Evolutionary conservation across 2,113 vertebrate species (phyloP).

Genomic region (Lepus americanus): DNA sequence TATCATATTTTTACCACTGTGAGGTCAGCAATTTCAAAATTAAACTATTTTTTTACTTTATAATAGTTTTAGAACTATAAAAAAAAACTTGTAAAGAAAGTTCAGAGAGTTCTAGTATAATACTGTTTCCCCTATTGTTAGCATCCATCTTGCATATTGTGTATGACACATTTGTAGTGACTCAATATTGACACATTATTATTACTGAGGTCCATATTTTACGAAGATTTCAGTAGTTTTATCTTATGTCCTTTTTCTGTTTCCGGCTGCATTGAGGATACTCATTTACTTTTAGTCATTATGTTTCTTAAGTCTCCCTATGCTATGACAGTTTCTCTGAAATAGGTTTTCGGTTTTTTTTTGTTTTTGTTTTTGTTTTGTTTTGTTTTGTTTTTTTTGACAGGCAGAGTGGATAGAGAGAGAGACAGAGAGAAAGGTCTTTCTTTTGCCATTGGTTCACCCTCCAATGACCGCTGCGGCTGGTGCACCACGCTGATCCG

Average conservation of each 20-base stretch:
- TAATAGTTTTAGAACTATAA: background rate
- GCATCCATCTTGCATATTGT: background rate
- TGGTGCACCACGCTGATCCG: too few species aligned
- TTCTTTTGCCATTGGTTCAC: too few species aligned
- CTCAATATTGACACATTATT: background rate
- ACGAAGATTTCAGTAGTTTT: background rate
- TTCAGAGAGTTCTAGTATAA: background rate
- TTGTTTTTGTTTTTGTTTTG: background rate
- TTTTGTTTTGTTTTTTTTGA: background rate
- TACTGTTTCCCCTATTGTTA: background rate
- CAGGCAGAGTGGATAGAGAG: too few species aligned
- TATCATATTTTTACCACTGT: conserved; percentile 38
- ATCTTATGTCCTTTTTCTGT: background rate
- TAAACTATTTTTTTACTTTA: background rate
- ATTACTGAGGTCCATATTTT: background rate
- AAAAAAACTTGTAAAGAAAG: background rate
- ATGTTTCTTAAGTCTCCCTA: background rate
- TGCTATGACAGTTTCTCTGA: background rate
- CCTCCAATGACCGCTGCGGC: too few species aligned
- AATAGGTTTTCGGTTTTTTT: too few species aligned
- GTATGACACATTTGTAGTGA: background rate
- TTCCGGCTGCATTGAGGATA: background rate
- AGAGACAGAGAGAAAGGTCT: too few species aligned
- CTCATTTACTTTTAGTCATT: background rate
- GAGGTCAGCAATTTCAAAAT: background rate